Percentiles rank a stretch among this genome's conserved stretches.
phyloP scores from a whole-genome alignment of 2,888 invertebrate genomes.

The Ormyrus labotus region DNA sequence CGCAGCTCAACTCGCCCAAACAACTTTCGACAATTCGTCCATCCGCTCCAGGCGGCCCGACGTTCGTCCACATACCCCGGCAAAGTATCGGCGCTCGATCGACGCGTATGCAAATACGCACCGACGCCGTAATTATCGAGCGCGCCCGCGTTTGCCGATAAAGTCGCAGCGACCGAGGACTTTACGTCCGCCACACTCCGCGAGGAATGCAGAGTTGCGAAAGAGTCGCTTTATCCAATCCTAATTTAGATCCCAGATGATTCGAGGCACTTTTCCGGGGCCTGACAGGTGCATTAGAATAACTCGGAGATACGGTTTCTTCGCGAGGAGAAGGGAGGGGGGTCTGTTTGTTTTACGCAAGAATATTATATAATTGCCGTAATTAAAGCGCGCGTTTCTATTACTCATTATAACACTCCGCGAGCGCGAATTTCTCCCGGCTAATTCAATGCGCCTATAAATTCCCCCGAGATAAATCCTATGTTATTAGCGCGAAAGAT shows the following conservation, averaged over 20 bases:
- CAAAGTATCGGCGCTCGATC: not conserved
- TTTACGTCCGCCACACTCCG: not conserved
- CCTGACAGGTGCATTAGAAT: no score
- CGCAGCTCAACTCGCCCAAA: no score
- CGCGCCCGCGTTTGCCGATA: not conserved
- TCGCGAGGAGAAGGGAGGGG: no score
- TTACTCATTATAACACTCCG: not conserved
- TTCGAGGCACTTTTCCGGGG: not conserved
- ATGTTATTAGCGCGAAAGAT: not conserved
- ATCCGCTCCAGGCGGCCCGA: no score
- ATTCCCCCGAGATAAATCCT: not conserved
- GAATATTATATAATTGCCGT: slow-evolving; percentile 21
- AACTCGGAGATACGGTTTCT: no score
- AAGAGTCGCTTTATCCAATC: slow-evolving; percentile 13
- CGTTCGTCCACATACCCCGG: no score
- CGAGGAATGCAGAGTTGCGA: slow-evolving; percentile 5
- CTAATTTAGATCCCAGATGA: slow-evolving; percentile 39
- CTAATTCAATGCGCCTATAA: slow-evolving; percentile 10
- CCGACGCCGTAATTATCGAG: slow-evolving; percentile 17
- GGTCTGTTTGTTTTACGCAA: not conserved
- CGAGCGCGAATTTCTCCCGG: not conserved
- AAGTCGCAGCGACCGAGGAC: not conserved
- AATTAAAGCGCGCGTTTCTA: slow-evolving; percentile 22
- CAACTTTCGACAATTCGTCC: no score
- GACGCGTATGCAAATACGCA: not conserved